These are phyloP conservation scores for Engystomops pustulosus DNA, from an alignment of 2,113 vertebrate species.

Conservation along the genomic window DNA sequence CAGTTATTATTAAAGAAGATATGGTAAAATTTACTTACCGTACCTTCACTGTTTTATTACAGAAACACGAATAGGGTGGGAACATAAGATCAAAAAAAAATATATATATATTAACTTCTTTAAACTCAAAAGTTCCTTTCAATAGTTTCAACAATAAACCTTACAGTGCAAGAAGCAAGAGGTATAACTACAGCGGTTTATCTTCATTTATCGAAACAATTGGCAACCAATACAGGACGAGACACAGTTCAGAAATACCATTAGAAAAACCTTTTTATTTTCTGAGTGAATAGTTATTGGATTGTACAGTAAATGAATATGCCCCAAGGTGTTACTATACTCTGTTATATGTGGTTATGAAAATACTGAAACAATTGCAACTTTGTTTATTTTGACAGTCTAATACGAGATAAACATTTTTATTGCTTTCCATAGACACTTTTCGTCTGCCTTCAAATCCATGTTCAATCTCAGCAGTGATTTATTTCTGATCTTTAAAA, in stretches of 20 bases:
- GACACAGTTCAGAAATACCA: conserved; percentile 3
- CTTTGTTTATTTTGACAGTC: conserved; percentile 39
- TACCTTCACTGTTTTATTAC: too few relatives aligned
- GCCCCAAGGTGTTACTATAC: conserved; percentile 11
- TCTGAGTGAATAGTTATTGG: conserved; percentile 4
- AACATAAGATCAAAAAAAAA: too few relatives aligned
- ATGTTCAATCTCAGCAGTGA: conserved; percentile 28
- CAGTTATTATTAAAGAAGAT: too few relatives aligned
- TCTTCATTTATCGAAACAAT: neutral
- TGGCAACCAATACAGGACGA: conserved; percentile 10
- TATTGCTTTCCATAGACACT: conserved; percentile 10
- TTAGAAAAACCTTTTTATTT: conserved; percentile 46
- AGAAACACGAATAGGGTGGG: too few relatives aligned
- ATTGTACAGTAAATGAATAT: conserved; percentile 23
- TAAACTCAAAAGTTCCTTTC: neutral
- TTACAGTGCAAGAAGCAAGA: neutral
- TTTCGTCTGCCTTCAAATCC: conserved; percentile 18
- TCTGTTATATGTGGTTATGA: neutral
- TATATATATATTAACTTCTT: too few relatives aligned
- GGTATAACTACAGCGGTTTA: neutral
- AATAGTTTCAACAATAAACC: neutral
- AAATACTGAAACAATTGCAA: conserved; percentile 19
- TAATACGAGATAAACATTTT: conserved; percentile 38
- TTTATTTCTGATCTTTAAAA: conserved; percentile 49
- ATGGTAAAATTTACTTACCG: too few relatives aligned